Conservation (phyloP, 2,888 invertebrate species). For the Cyaniris semiargus region DNA sequence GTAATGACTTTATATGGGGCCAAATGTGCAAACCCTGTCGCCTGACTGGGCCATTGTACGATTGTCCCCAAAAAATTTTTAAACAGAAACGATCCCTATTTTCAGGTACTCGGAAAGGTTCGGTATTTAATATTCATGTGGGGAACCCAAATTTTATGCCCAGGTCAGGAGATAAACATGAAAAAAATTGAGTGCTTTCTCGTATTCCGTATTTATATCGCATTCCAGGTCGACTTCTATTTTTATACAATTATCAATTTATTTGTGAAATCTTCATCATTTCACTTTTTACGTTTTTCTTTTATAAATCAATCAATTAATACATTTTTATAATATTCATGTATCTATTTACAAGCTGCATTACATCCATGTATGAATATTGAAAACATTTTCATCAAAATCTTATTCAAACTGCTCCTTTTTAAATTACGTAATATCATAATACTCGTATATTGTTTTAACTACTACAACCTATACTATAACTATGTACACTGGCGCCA, state of each 20-base stretch:
- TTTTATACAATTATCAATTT: not conserved
- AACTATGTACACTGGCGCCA: not conserved
- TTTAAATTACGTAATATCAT: no score
- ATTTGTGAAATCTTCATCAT: not conserved
- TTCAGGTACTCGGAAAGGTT: conserved; percentile 37
- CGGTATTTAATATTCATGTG: conserved; percentile 41
- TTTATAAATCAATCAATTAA: no score
- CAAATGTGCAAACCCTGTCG: conserved; percentile 66
- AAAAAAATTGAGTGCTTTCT: conserved; percentile 32
- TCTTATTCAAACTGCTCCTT: no score
- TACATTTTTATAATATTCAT: no score
- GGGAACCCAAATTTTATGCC: conserved; percentile 34
- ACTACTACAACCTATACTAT: no score
- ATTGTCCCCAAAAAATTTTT: conserved; percentile 38
- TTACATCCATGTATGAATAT: no score
- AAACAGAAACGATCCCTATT: conserved; percentile 40
- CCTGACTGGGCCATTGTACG: conserved; percentile 37
- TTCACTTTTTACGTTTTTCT: no score
- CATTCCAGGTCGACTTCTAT: conserved; percentile 13
- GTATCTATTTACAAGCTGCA: no score
- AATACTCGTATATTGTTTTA: not conserved
- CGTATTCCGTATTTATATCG: conserved; percentile 25
- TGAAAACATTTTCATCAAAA: no score
- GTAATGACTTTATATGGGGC: conserved; percentile 52
- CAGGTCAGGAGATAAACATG: conserved; percentile 33